Evolutionary conservation across 2,888 invertebrate genomes (phyloP), one percentile per base, ranked within the genome.

Genomic region (Caenorhabditis drosophilae): DNA sequence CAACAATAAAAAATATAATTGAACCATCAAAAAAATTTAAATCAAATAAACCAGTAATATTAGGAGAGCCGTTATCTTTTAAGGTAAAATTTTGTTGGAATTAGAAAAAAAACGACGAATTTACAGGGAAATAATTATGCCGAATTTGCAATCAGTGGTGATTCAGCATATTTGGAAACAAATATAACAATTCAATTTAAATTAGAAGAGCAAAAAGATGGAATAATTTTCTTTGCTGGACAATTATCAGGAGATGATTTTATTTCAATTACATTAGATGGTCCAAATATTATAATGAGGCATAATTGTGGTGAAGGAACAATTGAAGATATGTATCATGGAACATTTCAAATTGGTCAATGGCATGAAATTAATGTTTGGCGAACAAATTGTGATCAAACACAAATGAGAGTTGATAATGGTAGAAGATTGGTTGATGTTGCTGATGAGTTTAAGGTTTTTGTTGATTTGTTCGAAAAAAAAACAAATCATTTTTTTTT

Each of bases 251-350:
- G 73, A 18, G 70, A 74, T 18, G 76, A 76, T 48, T 76, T 75
- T 50, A 48, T 76, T 12, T 69, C 74, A 0, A 51, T 76, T 15
- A 66, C 71, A 9, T 49, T 76, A n/a, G 61, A 66, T 34, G 73
- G 66, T n/a, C 70, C 69, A n/a, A 74, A 73, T 27, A 40, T 76
- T 34, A 61, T 76, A n/a, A 60, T 70, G 40, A 61, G 75, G 58
- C 70, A 68, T 31, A 73, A 76, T 36, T 76, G 76, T 45, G 76
- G 76, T 22, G 76, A 76, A 45, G 76, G 76, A 40, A 67, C 71
- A 1, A 69, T 70, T 26, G 70, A 74, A 44, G 76, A 76, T 31
- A 63, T 70, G 51, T 76, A 74, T 52, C 64, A 67, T 23, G 76
- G 76, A 38, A 69, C 71, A 23, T 76, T 76, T 46, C 58, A 44